These are phyloP conservation scores for Amblyopsis rosae DNA, from an alignment of 2,113 vertebrate genomes.

Conservation along the genomic window DNA sequence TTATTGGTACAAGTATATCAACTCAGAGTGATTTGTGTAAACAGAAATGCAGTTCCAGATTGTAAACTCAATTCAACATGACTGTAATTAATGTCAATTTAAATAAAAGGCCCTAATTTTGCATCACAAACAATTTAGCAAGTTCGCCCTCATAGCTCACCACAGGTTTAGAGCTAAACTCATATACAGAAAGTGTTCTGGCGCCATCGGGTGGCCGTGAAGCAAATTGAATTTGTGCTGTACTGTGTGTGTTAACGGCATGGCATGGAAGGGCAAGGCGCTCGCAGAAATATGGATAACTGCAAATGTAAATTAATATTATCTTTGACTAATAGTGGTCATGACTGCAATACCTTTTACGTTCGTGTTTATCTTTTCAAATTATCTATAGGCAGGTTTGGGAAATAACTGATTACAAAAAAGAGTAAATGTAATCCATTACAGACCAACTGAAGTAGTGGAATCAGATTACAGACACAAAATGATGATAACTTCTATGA, in stretches of 20 bases:
- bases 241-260: neutral
- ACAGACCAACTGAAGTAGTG: no score
- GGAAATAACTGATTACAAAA: no score
- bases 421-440: no score
- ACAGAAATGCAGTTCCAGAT: conserved; percentile 49
- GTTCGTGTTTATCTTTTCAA: no score
- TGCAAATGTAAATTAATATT: no score
- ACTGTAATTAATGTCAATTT: conserved; percentile 62
- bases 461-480: no score
- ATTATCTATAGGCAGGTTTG: no score
- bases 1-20: conserved; percentile 49
- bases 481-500: no score
- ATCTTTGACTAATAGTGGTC: no score
- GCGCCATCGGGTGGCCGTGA: conserved; percentile 44
- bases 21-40: conserved; percentile 53
- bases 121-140: conserved; percentile 51
- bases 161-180: neutral
- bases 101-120: conserved; percentile 54
- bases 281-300: no score
- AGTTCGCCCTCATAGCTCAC: conserved; percentile 11
- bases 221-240: neutral
- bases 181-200: conserved; percentile 6
- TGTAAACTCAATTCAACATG: conserved; percentile 54
- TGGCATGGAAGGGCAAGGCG: no score
- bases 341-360: no score